Percentiles rank a stretch among this genome's conserved stretches.
Evolutionary conservation across 1,140 invertebrate species (phyloP).

Genomic region (Drosophila saltans): DNA sequence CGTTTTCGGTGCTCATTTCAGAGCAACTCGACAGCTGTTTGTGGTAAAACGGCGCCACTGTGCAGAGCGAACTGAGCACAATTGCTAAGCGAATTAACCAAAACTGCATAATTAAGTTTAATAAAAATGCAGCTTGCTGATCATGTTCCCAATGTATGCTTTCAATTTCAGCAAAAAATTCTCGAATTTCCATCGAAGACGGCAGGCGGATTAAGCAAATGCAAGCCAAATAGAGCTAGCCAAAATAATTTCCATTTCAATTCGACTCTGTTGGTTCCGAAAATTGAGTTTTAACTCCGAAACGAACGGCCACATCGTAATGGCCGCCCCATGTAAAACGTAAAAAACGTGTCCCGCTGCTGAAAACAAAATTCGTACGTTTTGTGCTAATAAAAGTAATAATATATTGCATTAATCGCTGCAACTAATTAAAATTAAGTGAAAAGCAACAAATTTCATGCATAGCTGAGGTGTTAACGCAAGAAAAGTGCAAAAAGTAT

Average conservation of each 20-base stretch:
- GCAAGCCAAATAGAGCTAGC: conserved; percentile 47
- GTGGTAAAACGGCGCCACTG: too few species aligned
- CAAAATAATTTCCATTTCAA: conserved; percentile 69
- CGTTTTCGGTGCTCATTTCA: too few species aligned
- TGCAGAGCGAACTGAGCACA: too few species aligned
- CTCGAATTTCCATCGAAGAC: conserved; percentile 48
- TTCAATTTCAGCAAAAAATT: conserved; percentile 50
- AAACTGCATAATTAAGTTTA: conserved; percentile 22
- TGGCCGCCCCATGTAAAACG: conserved; percentile 75
- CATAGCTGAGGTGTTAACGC: conserved; percentile 23
- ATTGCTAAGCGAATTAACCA: too few species aligned
- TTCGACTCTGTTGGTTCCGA: conserved; percentile 66
- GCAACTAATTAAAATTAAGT: conserved; percentile 61
- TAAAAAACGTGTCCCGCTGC: conserved; percentile 82
- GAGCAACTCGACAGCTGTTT: too few species aligned
- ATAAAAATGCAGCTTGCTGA: conserved; percentile 39
- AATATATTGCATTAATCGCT: conserved; percentile 64
- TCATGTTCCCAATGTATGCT: conserved; percentile 51
- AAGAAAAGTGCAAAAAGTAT: conserved; percentile 69
- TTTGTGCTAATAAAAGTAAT: conserved; percentile 61
- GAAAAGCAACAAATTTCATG: conserved; percentile 50
- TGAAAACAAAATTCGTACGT: conserved; percentile 76
- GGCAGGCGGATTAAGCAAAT: conserved; percentile 51
- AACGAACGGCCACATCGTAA: conserved; percentile 44
- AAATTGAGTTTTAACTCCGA: conserved; percentile 37